These are phyloP conservation scores for Callochromis pleurospilus DNA, from an alignment of 2,113 vertebrate genomes.

Conservation along the genomic window DNA sequence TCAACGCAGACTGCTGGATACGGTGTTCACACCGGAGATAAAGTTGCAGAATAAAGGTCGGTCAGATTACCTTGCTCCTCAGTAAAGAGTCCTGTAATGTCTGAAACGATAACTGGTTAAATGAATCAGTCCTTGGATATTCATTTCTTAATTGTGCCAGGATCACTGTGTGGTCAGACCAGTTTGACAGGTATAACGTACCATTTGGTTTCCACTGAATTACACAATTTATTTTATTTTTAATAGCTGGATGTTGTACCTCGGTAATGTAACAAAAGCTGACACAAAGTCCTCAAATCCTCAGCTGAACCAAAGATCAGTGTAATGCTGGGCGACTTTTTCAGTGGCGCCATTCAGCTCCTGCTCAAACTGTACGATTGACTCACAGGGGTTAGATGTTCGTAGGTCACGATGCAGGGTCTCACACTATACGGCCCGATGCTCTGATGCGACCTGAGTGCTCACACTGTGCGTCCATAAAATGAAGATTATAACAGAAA, in stretches of 20 bases:
- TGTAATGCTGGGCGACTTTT: background rate
- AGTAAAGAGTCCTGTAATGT: rapidly evolving
- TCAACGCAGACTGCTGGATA: conserved; percentile 27
- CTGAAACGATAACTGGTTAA: background rate
- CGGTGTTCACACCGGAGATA: background rate
- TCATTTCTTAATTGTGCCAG: background rate
- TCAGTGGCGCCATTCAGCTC: background rate
- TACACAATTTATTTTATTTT: background rate
- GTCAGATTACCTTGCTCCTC: background rate
- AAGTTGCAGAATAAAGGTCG: conserved; percentile 12
- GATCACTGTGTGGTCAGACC: background rate
- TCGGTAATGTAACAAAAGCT: background rate
- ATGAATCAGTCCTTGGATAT: background rate
- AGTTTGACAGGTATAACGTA: background rate
- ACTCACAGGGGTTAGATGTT: background rate
- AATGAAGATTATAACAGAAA: background rate
- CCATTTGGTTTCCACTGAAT: background rate
- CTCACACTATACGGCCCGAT: background rate
- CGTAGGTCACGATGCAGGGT: background rate
- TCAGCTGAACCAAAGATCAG: background rate
- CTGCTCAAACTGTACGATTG: background rate
- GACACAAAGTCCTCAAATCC: background rate
- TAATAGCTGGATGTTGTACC: background rate
- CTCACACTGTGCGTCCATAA: background rate
- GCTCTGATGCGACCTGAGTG: background rate